Conservation (phyloP, 2,797 vertebrate genomes). For the Etheostoma nigrum region DNA sequence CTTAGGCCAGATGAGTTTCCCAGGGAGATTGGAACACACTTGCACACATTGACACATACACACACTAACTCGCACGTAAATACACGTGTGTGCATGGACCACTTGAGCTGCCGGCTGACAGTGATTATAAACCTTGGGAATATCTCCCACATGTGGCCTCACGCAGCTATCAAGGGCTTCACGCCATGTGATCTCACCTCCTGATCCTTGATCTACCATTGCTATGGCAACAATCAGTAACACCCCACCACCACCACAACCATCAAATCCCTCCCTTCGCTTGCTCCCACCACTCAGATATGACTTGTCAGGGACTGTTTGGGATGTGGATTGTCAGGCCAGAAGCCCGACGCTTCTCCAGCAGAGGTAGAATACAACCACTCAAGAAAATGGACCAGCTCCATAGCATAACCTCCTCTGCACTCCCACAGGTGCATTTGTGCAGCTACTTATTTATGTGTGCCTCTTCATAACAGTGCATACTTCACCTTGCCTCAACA, state of each 20-base stretch:
- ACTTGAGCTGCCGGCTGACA: slow-evolving; percentile 67
- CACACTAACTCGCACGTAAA: slow-evolving; percentile 26
- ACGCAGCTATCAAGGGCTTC: slow-evolving; percentile 70
- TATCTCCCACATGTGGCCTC: slow-evolving; percentile 72
- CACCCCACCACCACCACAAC: slow-evolving; percentile 9
- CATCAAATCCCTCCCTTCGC: slow-evolving; percentile 22
- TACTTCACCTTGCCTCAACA: slow-evolving; percentile 1
- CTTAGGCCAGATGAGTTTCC: slow-evolving; percentile 81
- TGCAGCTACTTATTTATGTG: slow-evolving; percentile 39
- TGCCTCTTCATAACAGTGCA: slow-evolving; percentile 27
- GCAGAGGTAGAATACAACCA: slow-evolving; percentile 65
- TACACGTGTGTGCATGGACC: slow-evolving; percentile 37
- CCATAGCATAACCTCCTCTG: slow-evolving; percentile 46
- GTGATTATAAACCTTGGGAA: slow-evolving; percentile 78
- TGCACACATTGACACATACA: slow-evolving; percentile 26
- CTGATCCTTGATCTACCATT: slow-evolving; percentile 70
- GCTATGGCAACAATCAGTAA: slow-evolving; percentile 77
- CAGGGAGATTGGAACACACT: slow-evolving; percentile 67
- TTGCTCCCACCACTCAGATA: slow-evolving; percentile 58
- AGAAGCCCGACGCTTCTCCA: slow-evolving; percentile 52
- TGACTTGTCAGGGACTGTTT: slow-evolving; percentile 71
- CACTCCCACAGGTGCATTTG: slow-evolving; percentile 36
- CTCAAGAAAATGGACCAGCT: slow-evolving; percentile 72
- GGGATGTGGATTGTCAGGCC: slow-evolving; percentile 61
- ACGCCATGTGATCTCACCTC: slow-evolving; percentile 67